Conservation (phyloP, 2,888 invertebrate genomes). For the Tinea trinotella region DNA sequence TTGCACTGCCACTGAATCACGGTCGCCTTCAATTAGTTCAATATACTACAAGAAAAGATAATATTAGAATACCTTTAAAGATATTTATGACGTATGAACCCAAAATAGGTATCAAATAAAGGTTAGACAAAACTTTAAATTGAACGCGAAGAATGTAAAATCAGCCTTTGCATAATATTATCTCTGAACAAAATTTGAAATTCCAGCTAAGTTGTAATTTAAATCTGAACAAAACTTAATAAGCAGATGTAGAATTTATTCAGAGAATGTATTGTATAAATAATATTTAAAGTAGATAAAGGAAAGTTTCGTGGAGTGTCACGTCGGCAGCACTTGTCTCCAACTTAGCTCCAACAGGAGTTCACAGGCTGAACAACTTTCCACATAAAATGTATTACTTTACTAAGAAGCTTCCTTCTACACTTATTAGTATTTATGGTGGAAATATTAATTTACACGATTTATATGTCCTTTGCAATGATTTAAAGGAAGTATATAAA, state of each 20-base stretch:
- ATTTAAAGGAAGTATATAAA: not conserved
- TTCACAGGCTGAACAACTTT: constrained; percentile 54
- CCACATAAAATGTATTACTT: constrained; percentile 63
- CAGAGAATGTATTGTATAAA: constrained; percentile 6
- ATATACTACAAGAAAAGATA: too few species aligned
- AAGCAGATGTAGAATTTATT: constrained; percentile 11
- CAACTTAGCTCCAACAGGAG: constrained; percentile 42
- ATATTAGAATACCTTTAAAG: too few species aligned
- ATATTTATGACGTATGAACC: too few species aligned
- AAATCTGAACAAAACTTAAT: not conserved
- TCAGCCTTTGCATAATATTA: not conserved
- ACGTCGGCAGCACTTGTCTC: constrained; percentile 54
- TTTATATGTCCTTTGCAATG: not conserved
- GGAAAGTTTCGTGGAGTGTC: constrained; percentile 11
- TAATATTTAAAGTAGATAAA: constrained; percentile 16
- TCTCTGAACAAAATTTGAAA: not conserved
- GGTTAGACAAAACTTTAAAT: not conserved
- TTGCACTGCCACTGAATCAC: too few species aligned
- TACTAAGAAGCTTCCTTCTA: constrained; percentile 26
- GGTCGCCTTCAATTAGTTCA: too few species aligned
- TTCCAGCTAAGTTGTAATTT: not conserved
- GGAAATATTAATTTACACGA: constrained; percentile 10
- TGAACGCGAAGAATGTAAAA: not conserved
- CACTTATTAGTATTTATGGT: constrained; percentile 16
- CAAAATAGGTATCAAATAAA: not conserved